Base-by-base conservation (phyloP, 1,140 invertebrate species). In the Venustaconcha ellipsiformis region DNA sequence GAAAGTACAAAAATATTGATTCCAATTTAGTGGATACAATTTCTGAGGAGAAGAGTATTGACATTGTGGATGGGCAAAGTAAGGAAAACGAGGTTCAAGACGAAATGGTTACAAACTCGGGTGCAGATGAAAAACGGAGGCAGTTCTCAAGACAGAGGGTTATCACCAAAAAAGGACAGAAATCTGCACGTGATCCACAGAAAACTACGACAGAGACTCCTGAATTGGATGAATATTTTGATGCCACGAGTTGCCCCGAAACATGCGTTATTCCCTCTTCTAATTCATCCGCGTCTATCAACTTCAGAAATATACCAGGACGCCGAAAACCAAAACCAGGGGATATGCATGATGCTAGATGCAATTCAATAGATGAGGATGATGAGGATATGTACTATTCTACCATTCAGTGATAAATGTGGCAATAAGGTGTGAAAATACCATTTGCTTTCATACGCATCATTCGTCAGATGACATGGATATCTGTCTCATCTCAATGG, bases 351-450 rank as follows among this genome's bases (percentile, higher is more conserved):
- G 72, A 78, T 67, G 59, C 56, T 18, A 77, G 65, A 55, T 81
- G 80, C 59, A 74, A 78, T 67, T 81, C 80, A n/a, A 81, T 81
- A 23, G 76, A 81, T 23, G 77, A 78, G 5, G 77, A 79, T 57
- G 77, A 74, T 14, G 78, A 76, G 4, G 72, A 72, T n/a, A 60
- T 70, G 1, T 63, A 76, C 48, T 81, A 77, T 74, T 79, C 55
- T 60, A 72, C 77, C 17, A 73, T 76, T 48, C 37, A 48, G 37
- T 48, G 37, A 48, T 48, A 48, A 48, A 48, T 48, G 37, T 48
- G 11, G 37, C 6, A 11, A 48, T 48, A 48, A 6, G 11, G 37
- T 48, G 37, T 48, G 23, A 48, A 8, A 48, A 48, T 6, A 11
- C 37, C 37, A 8, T 48, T 48, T 6, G 37, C 37, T 48, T 48